phyloP scores from a whole-genome alignment of 2,888 invertebrate species.

The Steromphala cineraria region DNA sequence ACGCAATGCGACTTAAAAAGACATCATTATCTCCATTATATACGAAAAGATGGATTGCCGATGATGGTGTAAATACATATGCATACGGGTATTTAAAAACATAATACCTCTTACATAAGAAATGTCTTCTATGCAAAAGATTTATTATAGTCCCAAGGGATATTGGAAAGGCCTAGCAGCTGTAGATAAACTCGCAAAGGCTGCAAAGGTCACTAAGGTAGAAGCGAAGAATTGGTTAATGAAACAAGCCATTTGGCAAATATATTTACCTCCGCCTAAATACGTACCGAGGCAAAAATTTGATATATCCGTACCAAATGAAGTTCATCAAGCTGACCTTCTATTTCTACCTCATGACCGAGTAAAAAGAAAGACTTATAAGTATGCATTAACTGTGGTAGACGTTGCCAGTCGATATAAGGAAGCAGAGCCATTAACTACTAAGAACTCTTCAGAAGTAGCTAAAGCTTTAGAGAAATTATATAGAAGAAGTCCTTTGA shows the following conservation, averaged over 20 bases:
- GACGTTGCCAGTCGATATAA: constrained; percentile 21
- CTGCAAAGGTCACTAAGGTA: background rate
- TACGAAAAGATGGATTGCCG: too few relatives aligned
- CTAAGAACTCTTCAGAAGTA: background rate
- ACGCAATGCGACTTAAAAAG: constrained; percentile 12
- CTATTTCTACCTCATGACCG: constrained; percentile 11
- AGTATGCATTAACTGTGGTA: constrained; percentile 19
- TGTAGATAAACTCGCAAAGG: constrained; percentile 1
- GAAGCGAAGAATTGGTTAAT: constrained; percentile 11
- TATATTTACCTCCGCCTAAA: constrained; percentile 22
- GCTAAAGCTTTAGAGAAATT: background rate
- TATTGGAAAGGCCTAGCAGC: constrained; percentile 18
- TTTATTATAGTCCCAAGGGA: background rate
- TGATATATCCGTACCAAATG: constrained; percentile 11
- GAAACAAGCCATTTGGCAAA: constrained; percentile 26
- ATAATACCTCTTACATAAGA: too few relatives aligned
- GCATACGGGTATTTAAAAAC: too few relatives aligned
- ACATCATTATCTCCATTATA: too few relatives aligned
- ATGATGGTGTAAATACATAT: too few relatives aligned
- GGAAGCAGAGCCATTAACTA: background rate
- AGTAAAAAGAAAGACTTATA: background rate
- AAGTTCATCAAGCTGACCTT: background rate
- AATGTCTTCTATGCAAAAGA: background rate
- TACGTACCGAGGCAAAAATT: constrained; percentile 6
- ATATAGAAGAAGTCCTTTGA: background rate